Percentiles rank a stretch among this genome's conserved stretches.
phyloP scores from a whole-genome alignment of 2,113 vertebrate genomes.

The Propithecus coquereli region DNA sequence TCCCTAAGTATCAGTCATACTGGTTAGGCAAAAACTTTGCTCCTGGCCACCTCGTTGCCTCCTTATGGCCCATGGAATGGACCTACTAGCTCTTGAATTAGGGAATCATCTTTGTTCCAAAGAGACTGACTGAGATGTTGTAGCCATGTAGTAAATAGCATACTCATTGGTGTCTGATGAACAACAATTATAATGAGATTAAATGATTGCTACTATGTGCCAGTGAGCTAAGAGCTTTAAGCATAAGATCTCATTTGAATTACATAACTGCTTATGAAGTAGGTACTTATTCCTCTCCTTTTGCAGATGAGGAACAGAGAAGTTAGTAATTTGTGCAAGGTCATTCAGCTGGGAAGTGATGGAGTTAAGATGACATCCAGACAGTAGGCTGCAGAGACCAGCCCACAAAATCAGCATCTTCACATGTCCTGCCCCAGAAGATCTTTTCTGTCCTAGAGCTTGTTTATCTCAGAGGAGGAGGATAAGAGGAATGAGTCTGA shows the following conservation, averaged over 20 bases:
- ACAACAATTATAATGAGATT: neutral
- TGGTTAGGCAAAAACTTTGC: neutral
- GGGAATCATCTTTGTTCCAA: neutral
- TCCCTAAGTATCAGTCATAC: neutral
- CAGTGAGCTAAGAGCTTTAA: neutral
- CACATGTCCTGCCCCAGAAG: too few species aligned
- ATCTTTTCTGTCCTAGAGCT: neutral
- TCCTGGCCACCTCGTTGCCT: neutral
- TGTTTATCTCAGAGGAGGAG: neutral
- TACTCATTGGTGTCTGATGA: neutral
- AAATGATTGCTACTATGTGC: neutral
- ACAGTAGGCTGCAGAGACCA: neutral
- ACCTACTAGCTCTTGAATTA: neutral
- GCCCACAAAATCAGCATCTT: neutral
- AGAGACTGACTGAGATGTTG: neutral
- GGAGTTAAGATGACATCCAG: neutral
- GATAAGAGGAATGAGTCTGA: neutral
- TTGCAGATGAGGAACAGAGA: neutral
- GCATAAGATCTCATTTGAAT: neutral
- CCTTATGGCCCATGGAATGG: rapidly evolving
- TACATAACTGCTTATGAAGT: neutral
- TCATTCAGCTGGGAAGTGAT: neutral
- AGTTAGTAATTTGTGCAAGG: neutral
- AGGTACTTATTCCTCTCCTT: neutral
- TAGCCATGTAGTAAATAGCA: neutral